These are phyloP conservation scores for Tupiocoris notatus DNA, from an alignment of 2,888 invertebrate species.

Conservation along the genomic window DNA sequence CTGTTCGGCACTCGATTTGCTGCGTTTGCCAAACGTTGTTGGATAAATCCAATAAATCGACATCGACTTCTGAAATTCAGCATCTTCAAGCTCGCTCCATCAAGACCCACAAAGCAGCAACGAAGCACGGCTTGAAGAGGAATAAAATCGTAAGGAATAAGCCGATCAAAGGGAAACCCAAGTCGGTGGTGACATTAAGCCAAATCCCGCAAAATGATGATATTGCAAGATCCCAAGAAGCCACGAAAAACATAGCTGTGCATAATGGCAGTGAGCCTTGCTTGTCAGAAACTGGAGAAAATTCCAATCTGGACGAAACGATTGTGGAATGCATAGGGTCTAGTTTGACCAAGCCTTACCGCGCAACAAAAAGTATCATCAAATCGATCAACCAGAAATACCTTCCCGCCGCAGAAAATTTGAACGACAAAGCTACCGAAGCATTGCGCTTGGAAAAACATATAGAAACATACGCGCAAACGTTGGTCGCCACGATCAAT, in stretches of 20 bases:
- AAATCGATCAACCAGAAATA: not conserved
- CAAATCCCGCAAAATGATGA: no score
- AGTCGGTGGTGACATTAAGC: no score
- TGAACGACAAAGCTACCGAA: slow-evolving; percentile 1
- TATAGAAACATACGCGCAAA: not conserved
- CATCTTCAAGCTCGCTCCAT: no score
- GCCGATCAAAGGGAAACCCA: no score
- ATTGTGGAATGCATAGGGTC: no score
- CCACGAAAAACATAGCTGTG: not conserved
- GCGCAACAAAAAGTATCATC: no score
- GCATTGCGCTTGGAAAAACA: not conserved
- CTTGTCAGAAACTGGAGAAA: not conserved
- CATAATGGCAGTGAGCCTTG: not conserved
- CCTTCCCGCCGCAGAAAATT: slow-evolving; percentile 1
- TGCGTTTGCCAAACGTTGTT: not conserved
- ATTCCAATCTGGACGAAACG: not conserved
- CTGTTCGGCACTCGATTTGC: not conserved
- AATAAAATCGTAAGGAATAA: no score
- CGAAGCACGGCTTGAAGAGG: no score
- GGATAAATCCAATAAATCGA: not conserved
- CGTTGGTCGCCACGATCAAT: not conserved
- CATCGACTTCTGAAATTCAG: not conserved
- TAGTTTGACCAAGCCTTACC: no score
- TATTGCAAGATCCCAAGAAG: slow-evolving; percentile 8
- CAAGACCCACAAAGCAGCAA: no score